Evolutionary conservation across 2,113 vertebrate genomes (phyloP).

Genomic region (Entomyzon cyanotis): DNA sequence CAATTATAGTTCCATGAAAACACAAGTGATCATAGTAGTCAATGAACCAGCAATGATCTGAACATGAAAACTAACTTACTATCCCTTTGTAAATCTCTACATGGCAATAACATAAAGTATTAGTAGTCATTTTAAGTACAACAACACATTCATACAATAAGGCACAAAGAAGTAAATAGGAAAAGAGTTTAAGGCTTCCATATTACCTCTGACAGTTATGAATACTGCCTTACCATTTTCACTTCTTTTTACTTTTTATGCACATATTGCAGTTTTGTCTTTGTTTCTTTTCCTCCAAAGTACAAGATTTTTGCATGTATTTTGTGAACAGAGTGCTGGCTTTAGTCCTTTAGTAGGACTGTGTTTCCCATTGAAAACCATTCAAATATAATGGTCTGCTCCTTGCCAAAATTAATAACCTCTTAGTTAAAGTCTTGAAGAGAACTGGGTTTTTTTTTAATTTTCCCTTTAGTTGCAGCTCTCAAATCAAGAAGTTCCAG

Average conservation of each 20-base stretch:
- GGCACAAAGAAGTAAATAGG: neutral
- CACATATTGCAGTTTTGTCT: neutral
- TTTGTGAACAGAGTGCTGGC: neutral
- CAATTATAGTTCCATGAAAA: neutral
- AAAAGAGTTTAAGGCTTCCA: neutral
- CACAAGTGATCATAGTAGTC: neutral
- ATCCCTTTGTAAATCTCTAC: neutral
- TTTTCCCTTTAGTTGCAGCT: neutral
- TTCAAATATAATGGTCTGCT: neutral
- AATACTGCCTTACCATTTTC: neutral
- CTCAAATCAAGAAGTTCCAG: slow-evolving; percentile 7
- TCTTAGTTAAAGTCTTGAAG: neutral
- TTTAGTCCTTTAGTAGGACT: neutral
- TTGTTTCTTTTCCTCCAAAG: neutral
- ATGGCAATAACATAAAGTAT: neutral
- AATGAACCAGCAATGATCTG: neutral
- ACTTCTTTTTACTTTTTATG: neutral
- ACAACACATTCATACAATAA: neutral
- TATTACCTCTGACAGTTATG: neutral
- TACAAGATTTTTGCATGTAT: neutral
- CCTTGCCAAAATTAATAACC: neutral
- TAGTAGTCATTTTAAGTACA: neutral
- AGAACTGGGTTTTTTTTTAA: neutral
- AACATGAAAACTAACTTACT: neutral
- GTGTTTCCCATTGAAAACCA: neutral